phyloP scores from a whole-genome alignment of 2,888 invertebrate genomes.

The Spisula subtruncata region DNA sequence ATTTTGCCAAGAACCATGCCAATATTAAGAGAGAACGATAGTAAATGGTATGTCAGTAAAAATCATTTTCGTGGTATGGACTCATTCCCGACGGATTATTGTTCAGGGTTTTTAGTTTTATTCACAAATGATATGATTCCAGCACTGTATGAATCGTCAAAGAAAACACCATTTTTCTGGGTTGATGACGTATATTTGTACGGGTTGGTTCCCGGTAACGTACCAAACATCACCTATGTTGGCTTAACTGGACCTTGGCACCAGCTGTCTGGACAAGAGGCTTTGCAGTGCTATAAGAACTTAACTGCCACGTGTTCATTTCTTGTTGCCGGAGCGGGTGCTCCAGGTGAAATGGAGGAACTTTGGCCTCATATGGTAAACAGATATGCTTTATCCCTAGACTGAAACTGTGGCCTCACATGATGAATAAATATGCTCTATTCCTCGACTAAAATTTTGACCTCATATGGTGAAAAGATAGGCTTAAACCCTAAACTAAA shows the following conservation, averaged over 20 bases:
- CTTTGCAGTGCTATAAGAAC: constrained; percentile 28
- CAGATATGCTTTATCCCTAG: no score
- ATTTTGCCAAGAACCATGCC: neutral
- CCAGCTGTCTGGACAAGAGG: constrained; percentile 24
- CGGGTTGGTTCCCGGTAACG: constrained; percentile 36
- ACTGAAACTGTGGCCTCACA: no score
- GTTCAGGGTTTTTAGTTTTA: constrained; percentile 33
- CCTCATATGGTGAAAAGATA: no score
- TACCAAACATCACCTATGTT: constrained; percentile 24
- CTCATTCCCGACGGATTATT: constrained; percentile 26
- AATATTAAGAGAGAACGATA: constrained; percentile 26
- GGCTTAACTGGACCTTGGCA: constrained; percentile 31
- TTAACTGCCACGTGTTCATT: constrained; percentile 21
- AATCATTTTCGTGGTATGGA: constrained; percentile 29
- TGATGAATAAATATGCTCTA: no score
- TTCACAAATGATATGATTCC: constrained; percentile 39
- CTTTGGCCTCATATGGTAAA: constrained; percentile 35
- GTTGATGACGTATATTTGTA: constrained; percentile 36
- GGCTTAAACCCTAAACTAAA: no score
- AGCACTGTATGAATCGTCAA: constrained; percentile 29
- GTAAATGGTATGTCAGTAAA: constrained; percentile 35
- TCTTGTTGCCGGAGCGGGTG: constrained; percentile 26
- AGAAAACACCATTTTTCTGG: constrained; percentile 37
- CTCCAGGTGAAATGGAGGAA: constrained; percentile 21
- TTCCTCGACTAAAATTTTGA: no score